Evolutionary conservation across 2,797 vertebrate species (phyloP), one percentile per base, ranked within the genome.

Genomic region (Rhabdophis nuchalis): DNA sequence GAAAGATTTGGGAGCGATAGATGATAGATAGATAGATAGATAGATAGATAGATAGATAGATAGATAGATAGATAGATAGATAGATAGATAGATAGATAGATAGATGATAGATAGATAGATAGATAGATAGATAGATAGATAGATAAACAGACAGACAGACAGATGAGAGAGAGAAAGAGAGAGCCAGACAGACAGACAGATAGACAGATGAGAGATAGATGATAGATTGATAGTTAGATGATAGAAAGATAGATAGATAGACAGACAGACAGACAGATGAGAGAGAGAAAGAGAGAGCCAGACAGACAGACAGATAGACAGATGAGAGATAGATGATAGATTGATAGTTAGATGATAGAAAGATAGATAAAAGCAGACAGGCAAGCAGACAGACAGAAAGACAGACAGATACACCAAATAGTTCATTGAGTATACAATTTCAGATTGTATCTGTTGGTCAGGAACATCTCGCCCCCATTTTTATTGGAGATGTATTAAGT

Each of bases 361-460:
- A 27, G 27, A 89, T 20, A 60, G 23, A 61, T 4, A 5, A 1
- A 61, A 13, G 11, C n/a, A 68, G n/a, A 6, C 29, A 68, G 64
- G 64, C n/a, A 68, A 14, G 6, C 32, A 77, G 32, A 1, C 18
- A 68, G 29, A 6, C 27, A 20, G 12, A 68, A 6, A 68, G 16
- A 10, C n/a, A 9, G 6, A 20, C 16, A 92, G 77, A 50, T 53
- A 87, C 87, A 1, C 85, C 93, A 93, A 94, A 94, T 56, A 87
- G 94, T 95, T 96, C 94, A 96, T 88, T 93, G 92, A 93, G 29
- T 68, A 58, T 95, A 86, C 90, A 93, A 85, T 95, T 94, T 93
- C 41, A 85, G 94, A 82, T 95, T 95, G 58, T 72, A 94, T 95
- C 94, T 94, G 50, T 94, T 96, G 87, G 89, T 82, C 36, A 82